Evolutionary conservation across 2,797 vertebrate species (phyloP), one percentile per base, ranked within the genome.

Genomic region (Cottoperca gobio): DNA sequence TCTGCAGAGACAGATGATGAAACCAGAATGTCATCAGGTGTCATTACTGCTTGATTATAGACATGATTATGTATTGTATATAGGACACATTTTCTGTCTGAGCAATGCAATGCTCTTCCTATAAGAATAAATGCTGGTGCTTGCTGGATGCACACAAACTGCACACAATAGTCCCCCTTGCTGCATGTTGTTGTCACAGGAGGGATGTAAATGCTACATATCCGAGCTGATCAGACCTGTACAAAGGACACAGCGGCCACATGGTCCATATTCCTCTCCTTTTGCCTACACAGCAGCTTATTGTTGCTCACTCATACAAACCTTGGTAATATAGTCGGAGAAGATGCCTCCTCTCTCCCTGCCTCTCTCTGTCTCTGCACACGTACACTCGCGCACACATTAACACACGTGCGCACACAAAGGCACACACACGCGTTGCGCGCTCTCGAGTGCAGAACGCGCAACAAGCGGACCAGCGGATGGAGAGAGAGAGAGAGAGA

Each of bases 391-490:
- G 5, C 57, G 13, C 52, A 45, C 58, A 33, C 63, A 31, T 28
- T 64, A 54, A 39, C 63, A 49, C 80, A 45, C 66, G 37, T 14
- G 31, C 64, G 11, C 73, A 61, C 66, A 67, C 63, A 57, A 8
- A 68, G 43, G 40, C 33, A 11, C 49, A 21, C 48, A 19, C 45
- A 19, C 45, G 80, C 84, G 73, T 82, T 80, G 91, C 93, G 92
- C 93, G 92, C 84, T 90, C 90, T 75, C 89, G 91, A 82, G 75
- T 70, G 78, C 87, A 90, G 91, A 86, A 84, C 93, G 92, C 90
- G 92, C 93, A 94, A 94, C 93, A 94, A 94, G 93, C 92, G 84
- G 84, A 87, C 79, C 71, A 88, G 84, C 50, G 88, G 84, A 86
- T 76, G 81, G 79, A 84, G 76, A 79, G 80, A 79, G 77, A 69